Percentiles rank a stretch among this genome's conserved stretches.
phyloP scores from a whole-genome alignment of 2,113 vertebrate genomes.

The Hydropotes inermis region DNA sequence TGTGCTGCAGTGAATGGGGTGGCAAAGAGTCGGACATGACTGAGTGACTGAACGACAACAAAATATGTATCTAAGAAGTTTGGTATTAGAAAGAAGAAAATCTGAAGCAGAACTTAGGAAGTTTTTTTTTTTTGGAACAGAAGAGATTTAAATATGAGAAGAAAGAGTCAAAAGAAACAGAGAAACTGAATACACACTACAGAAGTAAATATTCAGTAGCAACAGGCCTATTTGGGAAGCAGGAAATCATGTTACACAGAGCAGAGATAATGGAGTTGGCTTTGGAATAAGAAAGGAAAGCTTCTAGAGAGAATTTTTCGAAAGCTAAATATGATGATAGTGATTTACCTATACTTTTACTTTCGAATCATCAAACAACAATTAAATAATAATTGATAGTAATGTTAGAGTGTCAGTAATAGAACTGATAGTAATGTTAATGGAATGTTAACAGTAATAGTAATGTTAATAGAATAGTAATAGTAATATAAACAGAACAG shows the following conservation, averaged over 20 bases:
- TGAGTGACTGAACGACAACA: not conserved
- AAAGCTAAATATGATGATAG: not conserved
- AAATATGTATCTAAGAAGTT: not conserved
- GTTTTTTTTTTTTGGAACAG: not conserved
- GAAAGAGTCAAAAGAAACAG: not conserved
- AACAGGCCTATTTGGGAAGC: not conserved
- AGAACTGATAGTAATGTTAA: not conserved
- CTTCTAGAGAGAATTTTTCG: not conserved
- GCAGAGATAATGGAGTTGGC: not conserved
- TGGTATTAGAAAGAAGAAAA: not conserved
- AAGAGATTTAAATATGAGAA: not conserved
- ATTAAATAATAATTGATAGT: not conserved
- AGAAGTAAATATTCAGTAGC: not conserved
- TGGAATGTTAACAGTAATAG: not conserved
- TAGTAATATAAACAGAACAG: not conserved
- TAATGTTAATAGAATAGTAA: not conserved
- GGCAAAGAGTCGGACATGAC: not conserved
- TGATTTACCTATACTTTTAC: not conserved
- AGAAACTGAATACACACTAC: not conserved
- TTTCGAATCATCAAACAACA: not conserved
- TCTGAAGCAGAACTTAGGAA: not conserved
- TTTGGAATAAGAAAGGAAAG: not conserved
- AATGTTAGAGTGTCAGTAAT: not conserved
- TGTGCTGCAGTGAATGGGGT: not conserved
- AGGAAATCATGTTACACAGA: not conserved